Percentiles rank a stretch among this genome's conserved stretches.
These are phyloP conservation scores for Leptopterna dolabrata DNA, from an alignment of 2,888 invertebrate genomes.

Conservation along the genomic window DNA sequence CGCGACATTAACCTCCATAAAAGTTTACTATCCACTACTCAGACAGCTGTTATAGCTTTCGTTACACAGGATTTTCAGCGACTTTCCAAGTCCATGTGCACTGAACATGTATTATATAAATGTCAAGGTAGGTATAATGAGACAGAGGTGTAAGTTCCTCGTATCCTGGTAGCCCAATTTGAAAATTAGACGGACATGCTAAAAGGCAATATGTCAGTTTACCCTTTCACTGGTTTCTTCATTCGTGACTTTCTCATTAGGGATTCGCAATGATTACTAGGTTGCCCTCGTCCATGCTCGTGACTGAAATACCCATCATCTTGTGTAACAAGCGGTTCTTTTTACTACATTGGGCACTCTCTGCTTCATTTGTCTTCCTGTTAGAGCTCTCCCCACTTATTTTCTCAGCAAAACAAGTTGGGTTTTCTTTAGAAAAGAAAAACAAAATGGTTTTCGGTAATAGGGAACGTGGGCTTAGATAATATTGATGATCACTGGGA, in stretches of 20 bases:
- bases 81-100: no score
- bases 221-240: slow-evolving; percentile 9
- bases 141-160: no score
- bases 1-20: no score
- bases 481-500: background rate
- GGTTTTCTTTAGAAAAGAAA: background rate
- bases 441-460: background rate
- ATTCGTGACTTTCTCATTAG: slow-evolving; percentile 23
- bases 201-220: background rate
- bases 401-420: background rate
- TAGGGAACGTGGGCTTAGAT: background rate
- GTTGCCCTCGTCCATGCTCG: background rate
- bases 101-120: no score
- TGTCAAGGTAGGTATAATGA: no score
- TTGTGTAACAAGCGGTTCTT: slow-evolving; percentile 28
- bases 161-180: background rate
- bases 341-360: background rate
- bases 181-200: background rate
- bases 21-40: no score
- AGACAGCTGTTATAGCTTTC: no score
- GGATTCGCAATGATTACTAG: slow-evolving; percentile 13
- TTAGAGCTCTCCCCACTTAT: background rate
- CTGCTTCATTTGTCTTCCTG: slow-evolving; percentile 5
- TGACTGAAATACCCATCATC: slow-evolving; percentile 2
- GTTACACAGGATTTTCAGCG: no score